Evolutionary conservation across 1,140 invertebrate genomes (phyloP), one percentile per base, ranked within the genome.

Genomic region (Meloidogyne chitwoodi): DNA sequence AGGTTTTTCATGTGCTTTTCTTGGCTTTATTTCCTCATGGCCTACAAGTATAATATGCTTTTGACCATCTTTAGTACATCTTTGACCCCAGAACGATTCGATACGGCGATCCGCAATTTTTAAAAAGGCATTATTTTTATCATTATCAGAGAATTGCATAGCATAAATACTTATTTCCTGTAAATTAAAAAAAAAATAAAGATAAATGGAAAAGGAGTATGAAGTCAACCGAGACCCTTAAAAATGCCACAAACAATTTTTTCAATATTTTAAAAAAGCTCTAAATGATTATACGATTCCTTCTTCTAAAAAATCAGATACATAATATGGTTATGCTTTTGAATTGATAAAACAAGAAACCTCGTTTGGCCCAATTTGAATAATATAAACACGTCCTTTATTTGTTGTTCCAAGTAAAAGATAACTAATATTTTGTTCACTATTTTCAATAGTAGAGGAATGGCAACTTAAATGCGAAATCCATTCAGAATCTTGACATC

Each of bases 61-160:
- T 24, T 61, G 48, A 56, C n/a, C 6, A 14, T 73, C 34, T 38
- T 38, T 64, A 16, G 71, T 2, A 29, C n/a, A 19, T 19, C 38
- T 29, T 2, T 38, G 22, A 19, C 14, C 26, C 71, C 71, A 73
- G n/a, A 73, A 73, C n/a, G 71, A 34, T 31, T 73, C 71, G n/a
- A 73, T 73, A 26, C 71, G 56, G 6, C n/a, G 22, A 31, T 73
- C 27, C 19, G 56, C 5, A 10, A n/a, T 8, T 56, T 64, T 31
- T 22, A 10, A 29, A 8, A 2, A 63, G 16, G 14, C 61, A 38
- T 56, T n/a, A 56, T 41, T 41, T 41, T 41, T 14, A 41, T 8
- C 6, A n/a, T 56, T 56, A 6, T n/a, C 48, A 56, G 48, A 19
- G 48, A 56, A 56, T 56, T n/a, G 48, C 48, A 56, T 56, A n/a